A percentile compares a stretch with the other conserved stretches of the same genome.
Conservation (phyloP, 2,888 invertebrate genomes). For the Hofmannophila pseudospretella region DNA sequence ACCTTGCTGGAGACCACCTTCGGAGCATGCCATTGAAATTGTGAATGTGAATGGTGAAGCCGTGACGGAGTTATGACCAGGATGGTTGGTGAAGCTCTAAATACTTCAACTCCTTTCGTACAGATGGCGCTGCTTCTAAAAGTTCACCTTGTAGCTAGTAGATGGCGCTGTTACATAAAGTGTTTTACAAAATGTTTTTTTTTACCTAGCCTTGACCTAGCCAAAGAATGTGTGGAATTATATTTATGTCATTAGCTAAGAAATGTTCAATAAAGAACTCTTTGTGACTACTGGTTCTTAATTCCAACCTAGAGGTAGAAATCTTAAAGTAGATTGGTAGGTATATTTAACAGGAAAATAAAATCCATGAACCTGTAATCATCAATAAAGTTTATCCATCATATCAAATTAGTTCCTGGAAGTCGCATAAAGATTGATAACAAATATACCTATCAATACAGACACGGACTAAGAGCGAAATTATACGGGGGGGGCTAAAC, state of each 20-base stretch:
- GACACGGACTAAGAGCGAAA: no score
- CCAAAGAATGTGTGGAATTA: neutral
- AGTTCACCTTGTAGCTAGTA: neutral
- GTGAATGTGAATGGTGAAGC: conserved; percentile 68
- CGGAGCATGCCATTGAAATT: conserved; percentile 66
- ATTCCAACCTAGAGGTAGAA: no score
- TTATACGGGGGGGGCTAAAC: no score
- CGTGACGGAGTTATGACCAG: conserved; percentile 71
- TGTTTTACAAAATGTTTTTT: neutral
- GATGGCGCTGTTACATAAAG: neutral
- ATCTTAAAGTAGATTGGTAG: no score
- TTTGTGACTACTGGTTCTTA: no score
- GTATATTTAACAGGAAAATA: no score
- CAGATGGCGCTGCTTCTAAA: conserved; percentile 41
- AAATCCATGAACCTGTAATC: no score
- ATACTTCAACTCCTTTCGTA: conserved; percentile 8
- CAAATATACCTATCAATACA: no score
- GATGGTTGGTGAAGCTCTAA: neutral
- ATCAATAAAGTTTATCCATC: no score
- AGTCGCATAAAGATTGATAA: neutral
- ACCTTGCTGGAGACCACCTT: conserved; percentile 72
- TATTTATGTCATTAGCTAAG: neutral
- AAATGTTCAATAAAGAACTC: conserved; percentile 7
- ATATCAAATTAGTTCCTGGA: neutral
- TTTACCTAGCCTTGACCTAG: neutral